Evolutionary conservation across 2,888 invertebrate species (phyloP).

Genomic region (Himalopsyche kuldschensis): DNA sequence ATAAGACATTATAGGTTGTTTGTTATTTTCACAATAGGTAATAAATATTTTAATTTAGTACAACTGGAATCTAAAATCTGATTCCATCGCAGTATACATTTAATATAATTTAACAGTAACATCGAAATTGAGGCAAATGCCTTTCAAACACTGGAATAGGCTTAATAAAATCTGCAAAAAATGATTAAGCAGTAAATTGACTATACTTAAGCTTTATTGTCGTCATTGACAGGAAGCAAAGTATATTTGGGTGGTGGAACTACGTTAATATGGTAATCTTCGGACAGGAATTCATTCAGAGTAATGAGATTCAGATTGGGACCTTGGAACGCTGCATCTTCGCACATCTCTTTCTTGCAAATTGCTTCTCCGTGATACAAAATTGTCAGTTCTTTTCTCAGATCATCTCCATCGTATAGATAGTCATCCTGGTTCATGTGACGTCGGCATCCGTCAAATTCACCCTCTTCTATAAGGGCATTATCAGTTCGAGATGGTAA

Average conservation of each 20-base stretch:
- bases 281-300: conserved; percentile 32
- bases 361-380: conserved; percentile 15
- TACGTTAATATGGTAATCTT: conserved; percentile 33
- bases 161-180: neutral
- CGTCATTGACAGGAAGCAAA: conserved; percentile 16
- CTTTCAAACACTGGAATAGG: neutral
- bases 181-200: neutral
- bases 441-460: neutral
- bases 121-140: neutral
- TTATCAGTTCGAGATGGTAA: conserved; percentile 29
- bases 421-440: conserved; percentile 16
- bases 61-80: neutral
- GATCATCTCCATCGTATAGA: conserved; percentile 11
- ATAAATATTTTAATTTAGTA: neutral
- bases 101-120: neutral
- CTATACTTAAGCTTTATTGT: conserved; percentile 8
- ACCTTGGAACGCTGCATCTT: neutral
- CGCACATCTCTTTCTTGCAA: conserved; percentile 8
- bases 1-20: neutral
- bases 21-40: neutral
- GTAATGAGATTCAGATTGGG: conserved; percentile 30
- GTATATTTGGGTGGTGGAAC: conserved; percentile 37
- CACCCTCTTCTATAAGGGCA: conserved; percentile 9
- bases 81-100: neutral
- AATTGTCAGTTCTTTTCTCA: conserved; percentile 19